Evolutionary conservation across 2,797 vertebrate genomes (phyloP), one percentile per base, ranked within the genome.

Genomic region (Protosalanx chinensis): DNA sequence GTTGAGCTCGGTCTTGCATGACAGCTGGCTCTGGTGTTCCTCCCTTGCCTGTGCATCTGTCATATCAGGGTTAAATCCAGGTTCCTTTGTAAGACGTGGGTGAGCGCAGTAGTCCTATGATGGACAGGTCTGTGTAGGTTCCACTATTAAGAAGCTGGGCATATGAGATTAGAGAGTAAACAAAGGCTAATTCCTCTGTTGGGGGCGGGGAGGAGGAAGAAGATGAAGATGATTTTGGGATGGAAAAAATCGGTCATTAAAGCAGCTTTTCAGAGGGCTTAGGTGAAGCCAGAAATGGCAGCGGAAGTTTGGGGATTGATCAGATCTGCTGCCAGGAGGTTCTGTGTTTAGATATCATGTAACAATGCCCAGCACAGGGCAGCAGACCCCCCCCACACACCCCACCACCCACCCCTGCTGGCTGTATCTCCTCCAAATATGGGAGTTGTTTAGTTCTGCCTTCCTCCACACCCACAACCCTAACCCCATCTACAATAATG

Each of bases 171-270:
- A 81, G 41, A 5, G 68, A 84, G 20, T 58, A 58, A 85, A 88
- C 89, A 75, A 71, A 84, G 88, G 85, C 88, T 89, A 89, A 88
- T 90, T 89, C 85, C 77, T 63, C 68, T 74, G 85, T 68, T 83
- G 84, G 72, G 20, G 57, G 83, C 82, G 81, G 37, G 37, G 37
- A 10, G 8, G 37, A 2, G 37, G 8, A 27, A 27, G 23, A 27
- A 27, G 23, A 27, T 27, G 23, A 27, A 27, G 23, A 27, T 27
- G 23, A 27, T 8, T 41, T 41, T 7, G 8, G 37, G 37, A 41
- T 41, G 37, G 37, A 41, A 51, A 27, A 46, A 76, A 79, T 70
- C 72, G 81, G 70, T 66, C 57, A 72, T 73, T 83, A 79, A 81
- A 81, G 56, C 67, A 73, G 74, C 37, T 74, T 72, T 79, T 68